Conservation (phyloP, 2,797 vertebrate species). For the Knipowitschia caucasica region DNA sequence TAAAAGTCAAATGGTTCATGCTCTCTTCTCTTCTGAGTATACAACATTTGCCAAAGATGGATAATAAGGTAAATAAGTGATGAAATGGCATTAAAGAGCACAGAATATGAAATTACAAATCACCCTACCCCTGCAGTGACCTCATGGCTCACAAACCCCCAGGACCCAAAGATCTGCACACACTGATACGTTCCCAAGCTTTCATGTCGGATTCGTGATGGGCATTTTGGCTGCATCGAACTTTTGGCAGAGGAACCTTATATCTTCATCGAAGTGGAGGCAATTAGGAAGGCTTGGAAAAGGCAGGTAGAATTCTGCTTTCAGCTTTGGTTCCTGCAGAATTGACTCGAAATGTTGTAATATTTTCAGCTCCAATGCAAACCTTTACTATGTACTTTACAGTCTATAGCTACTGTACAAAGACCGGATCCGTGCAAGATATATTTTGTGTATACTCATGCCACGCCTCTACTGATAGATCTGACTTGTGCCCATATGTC, state of each 20-base stretch:
- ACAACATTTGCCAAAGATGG: conserved; percentile 25
- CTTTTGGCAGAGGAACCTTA: neutral
- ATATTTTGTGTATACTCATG: conserved; percentile 5
- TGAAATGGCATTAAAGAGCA: conserved; percentile 5
- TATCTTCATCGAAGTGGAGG: neutral
- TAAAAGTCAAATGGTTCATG: no score
- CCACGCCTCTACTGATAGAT: conserved; percentile 18
- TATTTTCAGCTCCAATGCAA: no score
- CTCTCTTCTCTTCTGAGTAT: no score
- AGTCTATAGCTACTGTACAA: no score
- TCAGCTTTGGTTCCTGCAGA: neutral
- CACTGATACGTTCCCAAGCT: neutral
- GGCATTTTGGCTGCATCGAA: neutral
- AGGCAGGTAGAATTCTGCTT: neutral
- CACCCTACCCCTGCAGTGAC: neutral
- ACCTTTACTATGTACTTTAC: no score
- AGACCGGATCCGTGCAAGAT: neutral
- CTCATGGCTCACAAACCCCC: neutral
- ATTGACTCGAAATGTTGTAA: neutral
- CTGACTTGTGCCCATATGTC: conserved; percentile 58
- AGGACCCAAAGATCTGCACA: neutral
- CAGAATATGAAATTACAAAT: no score
- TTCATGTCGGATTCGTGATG: neutral
- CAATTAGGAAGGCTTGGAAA: neutral
- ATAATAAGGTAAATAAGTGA: conserved; percentile 29